A percentile compares a stretch with the other conserved stretches of the same genome.
Evolutionary conservation across 1,140 invertebrate species (phyloP).

Genomic region (Schlechtendalia chinensis): DNA sequence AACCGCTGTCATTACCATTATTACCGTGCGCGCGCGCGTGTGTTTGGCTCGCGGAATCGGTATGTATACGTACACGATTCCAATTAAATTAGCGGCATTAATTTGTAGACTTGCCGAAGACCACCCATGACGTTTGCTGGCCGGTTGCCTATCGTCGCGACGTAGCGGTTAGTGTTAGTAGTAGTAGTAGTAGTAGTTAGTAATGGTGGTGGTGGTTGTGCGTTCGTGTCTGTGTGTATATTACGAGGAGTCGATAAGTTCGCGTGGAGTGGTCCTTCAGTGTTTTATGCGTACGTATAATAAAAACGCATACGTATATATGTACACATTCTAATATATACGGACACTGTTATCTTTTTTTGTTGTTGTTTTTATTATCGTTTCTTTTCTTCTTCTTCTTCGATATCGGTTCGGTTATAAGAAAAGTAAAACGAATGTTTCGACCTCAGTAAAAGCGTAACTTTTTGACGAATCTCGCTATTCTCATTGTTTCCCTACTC

Average conservation of each 20-base stretch:
- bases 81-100: slow-evolving; percentile 50
- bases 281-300: slow-evolving; percentile 15
- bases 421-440: no score
- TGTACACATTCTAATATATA: neutral
- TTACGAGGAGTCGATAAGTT: slow-evolving; percentile 43
- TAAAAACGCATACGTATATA: no score
- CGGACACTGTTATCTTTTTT: slow-evolving; percentile 28
- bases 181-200: no score
- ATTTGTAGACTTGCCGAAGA: slow-evolving; percentile 47
- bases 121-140: slow-evolving; percentile 44
- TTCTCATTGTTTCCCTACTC: no score
- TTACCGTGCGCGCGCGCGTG: neutral
- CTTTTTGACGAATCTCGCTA: no score
- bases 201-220: no score
- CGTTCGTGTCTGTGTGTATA: neutral
- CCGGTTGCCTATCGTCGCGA: slow-evolving; percentile 41
- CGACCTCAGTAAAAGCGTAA: no score
- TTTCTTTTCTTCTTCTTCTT: neutral
- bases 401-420: no score
- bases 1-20: neutral
- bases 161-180: no score
- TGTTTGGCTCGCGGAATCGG: no score
- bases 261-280: slow-evolving; percentile 40
- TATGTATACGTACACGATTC: slow-evolving; percentile 28
- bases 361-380: neutral